Percentiles rank a stretch among this genome's conserved stretches.
phyloP scores from a whole-genome alignment of 2,113 vertebrate species.

The Trogon surrucura region DNA sequence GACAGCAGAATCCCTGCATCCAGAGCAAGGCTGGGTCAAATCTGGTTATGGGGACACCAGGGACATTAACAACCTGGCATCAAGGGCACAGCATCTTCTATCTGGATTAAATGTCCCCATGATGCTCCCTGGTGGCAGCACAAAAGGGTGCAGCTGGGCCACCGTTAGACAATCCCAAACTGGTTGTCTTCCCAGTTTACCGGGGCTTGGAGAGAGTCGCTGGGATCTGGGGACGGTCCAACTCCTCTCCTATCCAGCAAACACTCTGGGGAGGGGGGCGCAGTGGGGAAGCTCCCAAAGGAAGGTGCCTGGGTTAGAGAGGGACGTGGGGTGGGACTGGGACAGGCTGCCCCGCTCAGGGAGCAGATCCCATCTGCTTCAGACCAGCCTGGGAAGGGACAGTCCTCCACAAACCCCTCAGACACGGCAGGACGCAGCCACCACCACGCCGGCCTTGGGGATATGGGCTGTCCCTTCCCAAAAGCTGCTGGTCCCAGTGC shows the following conservation, averaged over 20 bases:
- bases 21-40: background rate
- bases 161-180: background rate
- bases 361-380: background rate
- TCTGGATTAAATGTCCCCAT: background rate
- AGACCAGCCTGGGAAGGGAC: background rate
- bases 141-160: background rate
- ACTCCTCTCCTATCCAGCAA: fast-evolving
- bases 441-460: background rate
- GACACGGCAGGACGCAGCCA: background rate
- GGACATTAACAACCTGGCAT: background rate
- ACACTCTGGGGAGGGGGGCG: background rate
- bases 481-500: fast-evolving
- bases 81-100: background rate
- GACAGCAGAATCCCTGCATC: background rate
- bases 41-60: background rate
- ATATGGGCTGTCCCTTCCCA: background rate
- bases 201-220: background rate
- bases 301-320: background rate
- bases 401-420: background rate
- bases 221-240: background rate
- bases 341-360: background rate
- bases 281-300: background rate
- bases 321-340: fast-evolving
- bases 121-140: slow-evolving; percentile 54
- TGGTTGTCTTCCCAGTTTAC: background rate